These are phyloP conservation scores for Lates japonicus DNA, from an alignment of 2,797 vertebrate genomes.

Conservation along the genomic window DNA sequence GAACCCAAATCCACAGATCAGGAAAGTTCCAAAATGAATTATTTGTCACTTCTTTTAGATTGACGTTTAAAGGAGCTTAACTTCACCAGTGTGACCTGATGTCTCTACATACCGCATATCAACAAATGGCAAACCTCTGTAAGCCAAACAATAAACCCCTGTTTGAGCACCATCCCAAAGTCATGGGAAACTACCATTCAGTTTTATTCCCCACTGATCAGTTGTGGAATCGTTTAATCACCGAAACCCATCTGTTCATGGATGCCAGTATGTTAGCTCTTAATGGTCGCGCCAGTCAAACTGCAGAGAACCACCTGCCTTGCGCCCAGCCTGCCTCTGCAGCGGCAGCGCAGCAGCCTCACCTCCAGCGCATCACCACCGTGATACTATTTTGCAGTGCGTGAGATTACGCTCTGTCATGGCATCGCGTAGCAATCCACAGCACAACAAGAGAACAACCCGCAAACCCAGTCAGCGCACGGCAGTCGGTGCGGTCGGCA, in stretches of 20 bases:
- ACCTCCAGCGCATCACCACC: conserved; percentile 72
- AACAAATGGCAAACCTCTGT: neutral
- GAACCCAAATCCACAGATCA: too few relatives aligned
- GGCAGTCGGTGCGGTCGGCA: neutral
- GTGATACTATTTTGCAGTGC: conserved; percentile 63
- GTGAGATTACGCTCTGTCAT: conserved; percentile 77
- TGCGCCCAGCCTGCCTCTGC: conserved; percentile 60
- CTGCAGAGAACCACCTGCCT: conserved; percentile 42
- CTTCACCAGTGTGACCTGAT: neutral
- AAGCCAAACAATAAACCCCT: conserved; percentile 7
- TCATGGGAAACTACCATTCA: conserved; percentile 9
- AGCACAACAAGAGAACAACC: conserved; percentile 35
- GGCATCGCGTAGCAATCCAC: conserved; percentile 64
- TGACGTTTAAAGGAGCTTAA: neutral
- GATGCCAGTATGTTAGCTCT: conserved; percentile 47
- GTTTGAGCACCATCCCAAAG: neutral
- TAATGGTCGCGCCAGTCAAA: conserved; percentile 51
- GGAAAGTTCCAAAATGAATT: too few relatives aligned
- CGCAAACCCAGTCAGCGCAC: conserved; percentile 25
- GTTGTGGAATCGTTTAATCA: conserved; percentile 54
- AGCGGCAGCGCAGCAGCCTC: conserved; percentile 66
- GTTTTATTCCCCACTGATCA: conserved; percentile 14
- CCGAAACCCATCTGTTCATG: conserved; percentile 56
- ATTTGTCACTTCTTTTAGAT: too few relatives aligned
- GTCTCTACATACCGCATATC: neutral